These are phyloP conservation scores for Synanthedon formicaeformis DNA, from an alignment of 2,888 invertebrate genomes.

Conservation along the genomic window DNA sequence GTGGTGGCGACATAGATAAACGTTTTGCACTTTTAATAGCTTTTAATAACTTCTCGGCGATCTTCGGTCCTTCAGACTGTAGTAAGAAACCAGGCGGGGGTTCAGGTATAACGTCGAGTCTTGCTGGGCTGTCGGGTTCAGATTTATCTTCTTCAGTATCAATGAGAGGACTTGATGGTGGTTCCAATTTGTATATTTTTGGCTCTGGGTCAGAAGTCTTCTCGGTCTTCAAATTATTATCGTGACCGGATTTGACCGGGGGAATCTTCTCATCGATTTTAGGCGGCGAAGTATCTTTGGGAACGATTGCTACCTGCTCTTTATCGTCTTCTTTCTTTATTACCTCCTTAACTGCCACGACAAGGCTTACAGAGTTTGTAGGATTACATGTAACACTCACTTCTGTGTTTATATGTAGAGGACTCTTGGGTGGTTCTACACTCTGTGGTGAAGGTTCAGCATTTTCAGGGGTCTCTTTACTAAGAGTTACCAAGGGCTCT, in stretches of 20 bases:
- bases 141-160: conserved; percentile 64
- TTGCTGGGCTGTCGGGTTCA: conserved; percentile 59
- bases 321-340: conserved; percentile 7
- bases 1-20: conserved; percentile 59
- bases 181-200: conserved; percentile 29
- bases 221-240: conserved; percentile 22
- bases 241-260: conserved; percentile 18
- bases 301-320: conserved; percentile 15
- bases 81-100: conserved; percentile 58
- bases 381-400: background rate
- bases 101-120: conserved; percentile 62
- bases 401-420: background rate
- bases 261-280: conserved; percentile 15
- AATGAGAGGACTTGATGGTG: conserved; percentile 51
- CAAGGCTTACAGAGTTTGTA: background rate
- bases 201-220: conserved; percentile 32
- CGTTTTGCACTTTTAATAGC: conserved; percentile 71
- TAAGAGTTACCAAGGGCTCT: conserved; percentile 16
- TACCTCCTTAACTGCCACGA: background rate
- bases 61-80: conserved; percentile 68
- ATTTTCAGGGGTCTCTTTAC: conserved; percentile 16
- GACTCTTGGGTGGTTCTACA: conserved; percentile 32
- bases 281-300: conserved; percentile 15
- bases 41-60: conserved; percentile 73
- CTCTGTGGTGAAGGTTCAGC: conserved; percentile 11